Evolutionary conservation across 2,888 invertebrate species (phyloP), one percentile per base, ranked within the genome.

Genomic region (Eucera pruinosa): DNA sequence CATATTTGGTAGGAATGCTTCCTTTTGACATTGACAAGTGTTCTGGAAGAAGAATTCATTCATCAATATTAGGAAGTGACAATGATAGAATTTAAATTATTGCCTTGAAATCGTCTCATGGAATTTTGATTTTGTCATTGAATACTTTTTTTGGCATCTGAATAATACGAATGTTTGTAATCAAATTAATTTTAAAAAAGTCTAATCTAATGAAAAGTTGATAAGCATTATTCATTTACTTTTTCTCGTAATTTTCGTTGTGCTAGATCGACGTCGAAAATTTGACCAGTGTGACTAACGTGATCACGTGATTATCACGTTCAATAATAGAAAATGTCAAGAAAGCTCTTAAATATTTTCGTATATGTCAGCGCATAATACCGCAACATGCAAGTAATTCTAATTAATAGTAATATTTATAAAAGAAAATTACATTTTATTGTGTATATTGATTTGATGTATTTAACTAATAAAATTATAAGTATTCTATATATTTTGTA

Each of bases 1-100:
- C 75, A 74, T 74, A 48, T 43, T 74, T 20, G 58, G 33, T 65
- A 74, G 30, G 39, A 39, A 13, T 27, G 18, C 50, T 43, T 43
- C 30, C 25, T 50, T 54, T 65, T 47, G 65, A 74, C 33, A 58
- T 65, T 47, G 65, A 74, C 33, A 45, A 58, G 43, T 52, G 39
- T 39, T 52, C 47, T 75, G 58, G 33, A 65, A 65, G 33, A 30
- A 65, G 30, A 58, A 54, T 73, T 64, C 43, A 64, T 64, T 73
- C 30, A 64, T 39, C 27, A 43, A 36, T 20, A 33, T 41, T 23
- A 27, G 15, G 13, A 36, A 30, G n/a, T 41, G 20, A 52, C 23
- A 45, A 27, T 18, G 20, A 5, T 15, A 50, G 9, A 23, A 50
- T 36, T 36, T 47, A 47, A 58, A 64, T 33, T 13, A 6, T 30